Base-by-base conservation (phyloP, 2,888 invertebrate genomes). In the Lepidonotus clava region DNA sequence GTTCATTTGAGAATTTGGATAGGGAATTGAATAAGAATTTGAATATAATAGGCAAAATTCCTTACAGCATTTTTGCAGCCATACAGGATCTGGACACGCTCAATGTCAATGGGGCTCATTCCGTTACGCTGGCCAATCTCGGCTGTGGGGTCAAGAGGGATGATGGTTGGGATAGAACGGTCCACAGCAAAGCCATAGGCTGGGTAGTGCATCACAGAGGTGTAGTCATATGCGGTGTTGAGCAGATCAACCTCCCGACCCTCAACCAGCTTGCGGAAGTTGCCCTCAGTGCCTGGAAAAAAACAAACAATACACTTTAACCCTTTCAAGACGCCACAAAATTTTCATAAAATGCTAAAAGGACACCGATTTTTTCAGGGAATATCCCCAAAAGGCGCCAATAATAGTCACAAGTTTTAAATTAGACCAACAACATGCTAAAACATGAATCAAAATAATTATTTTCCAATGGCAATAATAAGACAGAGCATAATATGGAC, bases 121-220 rank as follows among this genome's bases (percentile, higher is more conserved):
- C 24, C 24, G 2, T 34, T 21, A 0, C 86, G 4, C 53, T 86
- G 86, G 0, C 86, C 86, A 32, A 86, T 86, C 36, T 66, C 84
- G n/a, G 71, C 86, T 4, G 5, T 28, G n/a, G 86, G 56, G 36
- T 86, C 86, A 6, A 80, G 71, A 1, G 86, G 84, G 0, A 51
- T 32, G 86, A 95, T 95, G 0, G 95, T 95, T 4, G 94, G 93
- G 40, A 89, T 88, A 11, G 40, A 66, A 2, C 88, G 87, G 86
- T 91, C 90, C n/a, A 89, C 89, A 38, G 95, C 95, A 90, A 95
- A 95, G 18, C 95, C 95, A 89, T 94, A 93, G 38, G 94, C 93
- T 87, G 95, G 94, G 91, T 97, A 97, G 92, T 97, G 97, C 97
- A 97, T 97, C 46, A 97, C 96, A 18, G 96, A 96, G 89, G 96